Evolutionary conservation across 2,797 vertebrate species (phyloP).

Genomic region (Falco concolor): DNA sequence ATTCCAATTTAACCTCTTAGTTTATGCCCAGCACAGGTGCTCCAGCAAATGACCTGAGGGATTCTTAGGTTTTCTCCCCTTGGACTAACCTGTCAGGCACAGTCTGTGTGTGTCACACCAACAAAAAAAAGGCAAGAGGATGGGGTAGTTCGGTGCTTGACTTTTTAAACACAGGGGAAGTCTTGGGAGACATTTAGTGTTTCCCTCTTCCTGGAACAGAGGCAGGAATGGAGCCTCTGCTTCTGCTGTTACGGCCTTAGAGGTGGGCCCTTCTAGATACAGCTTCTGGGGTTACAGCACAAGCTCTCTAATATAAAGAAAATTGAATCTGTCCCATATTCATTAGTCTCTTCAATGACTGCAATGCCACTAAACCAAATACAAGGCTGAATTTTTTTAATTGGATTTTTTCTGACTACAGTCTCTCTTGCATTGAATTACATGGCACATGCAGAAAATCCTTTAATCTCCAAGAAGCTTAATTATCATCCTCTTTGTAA

Average conservation of each 20-base stretch:
- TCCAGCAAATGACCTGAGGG: background rate
- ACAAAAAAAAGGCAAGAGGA: background rate
- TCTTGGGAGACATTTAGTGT: background rate
- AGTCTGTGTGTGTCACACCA: background rate
- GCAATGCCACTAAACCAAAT: background rate
- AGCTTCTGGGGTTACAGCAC: background rate
- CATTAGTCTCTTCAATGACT: background rate
- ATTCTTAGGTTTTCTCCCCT: background rate
- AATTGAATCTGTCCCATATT: background rate
- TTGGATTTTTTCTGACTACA: slow-evolving; percentile 14
- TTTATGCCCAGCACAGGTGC: background rate
- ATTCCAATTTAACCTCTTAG: background rate
- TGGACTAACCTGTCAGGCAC: background rate
- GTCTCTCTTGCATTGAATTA: background rate
- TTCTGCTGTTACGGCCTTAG: background rate
- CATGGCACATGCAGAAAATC: background rate
- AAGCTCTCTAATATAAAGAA: background rate
- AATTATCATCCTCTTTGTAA: slow-evolving; percentile 37
- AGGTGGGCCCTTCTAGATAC: background rate
- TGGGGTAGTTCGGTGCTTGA: background rate
- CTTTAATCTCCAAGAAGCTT: slow-evolving; percentile 21
- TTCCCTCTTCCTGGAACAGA: background rate
- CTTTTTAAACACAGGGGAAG: background rate
- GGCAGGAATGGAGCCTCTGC: background rate
- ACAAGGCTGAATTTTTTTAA: background rate